Evolutionary conservation across 2,113 vertebrate species (phyloP).

Genomic region (Anguilla rostrata): DNA sequence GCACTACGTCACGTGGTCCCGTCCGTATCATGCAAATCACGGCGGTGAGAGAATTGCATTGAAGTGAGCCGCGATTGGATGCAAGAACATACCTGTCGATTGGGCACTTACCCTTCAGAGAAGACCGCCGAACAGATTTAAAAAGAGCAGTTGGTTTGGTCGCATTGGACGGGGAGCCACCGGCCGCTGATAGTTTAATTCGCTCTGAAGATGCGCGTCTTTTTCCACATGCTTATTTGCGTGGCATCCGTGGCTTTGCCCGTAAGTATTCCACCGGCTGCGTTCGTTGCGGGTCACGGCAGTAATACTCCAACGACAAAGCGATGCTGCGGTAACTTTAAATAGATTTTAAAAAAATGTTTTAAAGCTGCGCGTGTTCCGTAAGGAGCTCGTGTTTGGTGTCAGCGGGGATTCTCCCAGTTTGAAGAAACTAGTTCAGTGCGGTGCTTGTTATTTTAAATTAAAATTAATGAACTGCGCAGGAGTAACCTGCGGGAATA

Average conservation of each 20-base stretch:
- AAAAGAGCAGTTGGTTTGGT: neutral
- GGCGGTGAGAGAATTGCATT: neutral
- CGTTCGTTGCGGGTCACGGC: neutral
- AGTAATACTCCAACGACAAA: neutral
- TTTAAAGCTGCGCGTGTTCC: neutral
- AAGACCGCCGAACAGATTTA: neutral
- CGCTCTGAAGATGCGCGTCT: slow-evolving; percentile 47
- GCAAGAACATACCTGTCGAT: neutral
- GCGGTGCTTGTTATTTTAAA: neutral
- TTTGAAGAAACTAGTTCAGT: neutral
- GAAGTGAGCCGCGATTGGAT: neutral
- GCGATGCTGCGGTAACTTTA: neutral
- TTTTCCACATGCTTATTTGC: slow-evolving; percentile 46
- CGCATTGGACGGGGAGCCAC: neutral
- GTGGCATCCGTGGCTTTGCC: slow-evolving; percentile 42
- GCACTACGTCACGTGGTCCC: neutral
- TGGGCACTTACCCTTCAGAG: too few relatives aligned
- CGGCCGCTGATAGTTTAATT: too few relatives aligned
- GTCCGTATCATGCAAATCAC: neutral
- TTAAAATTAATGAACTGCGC: neutral
- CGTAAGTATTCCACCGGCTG: slow-evolving; percentile 49
- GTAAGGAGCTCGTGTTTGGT: neutral
- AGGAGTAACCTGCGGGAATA: neutral
- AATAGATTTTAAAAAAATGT: neutral
- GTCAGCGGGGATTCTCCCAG: neutral